Conservation (phyloP, 1,140 invertebrate genomes). For the Trinorchestia longiramus region DNA sequence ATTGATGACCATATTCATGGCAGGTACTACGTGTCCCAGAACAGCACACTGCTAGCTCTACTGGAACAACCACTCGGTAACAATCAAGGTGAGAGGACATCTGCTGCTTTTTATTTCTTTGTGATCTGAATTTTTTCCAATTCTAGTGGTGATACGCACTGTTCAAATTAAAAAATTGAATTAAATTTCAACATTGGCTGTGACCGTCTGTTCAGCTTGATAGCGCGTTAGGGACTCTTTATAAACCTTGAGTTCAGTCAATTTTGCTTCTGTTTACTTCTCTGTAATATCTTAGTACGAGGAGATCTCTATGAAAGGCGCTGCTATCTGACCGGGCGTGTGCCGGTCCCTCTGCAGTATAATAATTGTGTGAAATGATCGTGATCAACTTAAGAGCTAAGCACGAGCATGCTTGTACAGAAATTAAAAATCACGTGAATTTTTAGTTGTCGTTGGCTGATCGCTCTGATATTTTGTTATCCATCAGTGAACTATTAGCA, state of each 20-base stretch:
- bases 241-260: neutral
- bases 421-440: neutral
- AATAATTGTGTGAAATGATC: neutral
- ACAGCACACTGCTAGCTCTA: conserved; percentile 87
- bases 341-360: neutral
- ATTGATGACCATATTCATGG: neutral
- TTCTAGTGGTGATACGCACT: too few species aligned
- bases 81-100: conserved; percentile 70
- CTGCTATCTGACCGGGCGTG: neutral
- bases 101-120: neutral
- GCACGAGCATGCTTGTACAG: too few species aligned
- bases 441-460: too few species aligned
- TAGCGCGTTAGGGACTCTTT: too few species aligned
- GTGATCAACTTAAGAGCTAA: neutral
- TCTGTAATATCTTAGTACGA: neutral
- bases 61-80: conserved; percentile 89
- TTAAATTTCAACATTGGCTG: too few species aligned
- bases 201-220: neutral
- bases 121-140: too few species aligned
- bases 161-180: too few species aligned
- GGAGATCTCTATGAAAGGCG: neutral
- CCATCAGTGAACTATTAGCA: neutral
- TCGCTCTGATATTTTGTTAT: too few species aligned
- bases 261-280: neutral
- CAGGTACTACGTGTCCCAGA: conserved; percentile 88